Evolutionary conservation across 2,888 invertebrate species (phyloP), one percentile per base, ranked within the genome.

Genomic region (Epinotia ramella): DNA sequence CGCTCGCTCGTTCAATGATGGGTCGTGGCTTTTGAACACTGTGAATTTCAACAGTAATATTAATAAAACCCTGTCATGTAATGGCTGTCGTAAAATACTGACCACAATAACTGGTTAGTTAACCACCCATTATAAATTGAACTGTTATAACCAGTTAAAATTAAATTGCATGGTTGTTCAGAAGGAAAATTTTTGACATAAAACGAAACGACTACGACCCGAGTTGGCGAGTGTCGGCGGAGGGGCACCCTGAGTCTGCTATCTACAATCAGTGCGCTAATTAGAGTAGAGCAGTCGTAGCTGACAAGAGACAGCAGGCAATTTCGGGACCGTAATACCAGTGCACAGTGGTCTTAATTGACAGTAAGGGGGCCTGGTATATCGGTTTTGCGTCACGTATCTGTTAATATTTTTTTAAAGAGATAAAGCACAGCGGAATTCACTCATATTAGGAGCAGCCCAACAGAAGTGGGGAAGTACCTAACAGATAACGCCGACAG

Each of bases 181-280:
- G 80, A 80, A 81, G 80, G 83, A 84, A 84, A 84, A 85, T 85
- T 87, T 49, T 81, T 82, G 86, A 86, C 84, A 86, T 86, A 83
- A 88, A 88, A 84, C 86, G 84, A 88, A 87, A 88, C 85, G 85
- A 87, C 90, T 88, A 89, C 88, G 85, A 89, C 87, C 85, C 79
- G 82, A 84, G 85, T 85, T 84, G 80, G 80, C 74, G 83, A 87
- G 84, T 86, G 86, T 86, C 78, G 72, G 78, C 78, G 77, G 78
- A 78, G 80, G 80, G 79, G 80, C 79, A 78, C 73, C 76, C 71
- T 56, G 33, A 73, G 64, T 59, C 65, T 65, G 69, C 53, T 74
- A 78, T 70, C 77, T 83, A 79, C 86, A 84, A 89, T 91, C 88
- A 84, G 84, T 86, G 87, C 88, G 86, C 88, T 90, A 91, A 92